Base-by-base conservation (phyloP, 1,140 invertebrate species). In the Notospermus geniculatus region DNA sequence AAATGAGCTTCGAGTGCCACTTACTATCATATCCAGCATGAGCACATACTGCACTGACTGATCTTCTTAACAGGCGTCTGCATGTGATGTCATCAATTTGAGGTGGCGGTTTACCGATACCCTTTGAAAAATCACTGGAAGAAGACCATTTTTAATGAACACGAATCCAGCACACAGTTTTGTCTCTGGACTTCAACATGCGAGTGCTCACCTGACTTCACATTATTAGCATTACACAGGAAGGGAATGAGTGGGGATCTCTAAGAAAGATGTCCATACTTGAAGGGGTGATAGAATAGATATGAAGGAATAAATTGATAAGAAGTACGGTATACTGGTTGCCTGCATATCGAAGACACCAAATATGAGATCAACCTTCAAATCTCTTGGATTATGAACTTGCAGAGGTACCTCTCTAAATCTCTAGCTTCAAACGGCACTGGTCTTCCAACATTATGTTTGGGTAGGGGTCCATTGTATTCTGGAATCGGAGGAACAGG, bases 11-110 rank as follows among this genome's bases (percentile, higher is more conserved):
- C n/a, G n/a, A n/a, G n/a, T n/a, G n/a, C n/a, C 46, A 70, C 71
- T 71, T 69, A 76, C 76, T 70, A 41, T 77, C 74, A 74, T 71
- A 78, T 25, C 73, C 75, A 32, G 68, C 54, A 68, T 79, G 77
- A n/a, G 76, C 76, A 66, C 70, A 75, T 0, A 78, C 67, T 25
- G 75, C 70, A 30, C 73, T 71, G 9, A 74, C 71, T 15, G 77
- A 73, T 50, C 72, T 66, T 5, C 68, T 53, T 2, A 79, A 54
- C 27, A 78, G 60, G 57, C 65, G 71, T 39, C 69, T 62, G 46
- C 65, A 66, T 23, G 70, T 52, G 13, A 64, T 39, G 29, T 72
- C 71, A 67, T 74, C 70, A 45, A 78, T 67, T 23, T 62, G 65
- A 29, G 74, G 66, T 22, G 73, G 71, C 23, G 65, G 46, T 32